Evolutionary conservation across 2,888 invertebrate species (phyloP).

Genomic region (Drosophila siamana): DNA sequence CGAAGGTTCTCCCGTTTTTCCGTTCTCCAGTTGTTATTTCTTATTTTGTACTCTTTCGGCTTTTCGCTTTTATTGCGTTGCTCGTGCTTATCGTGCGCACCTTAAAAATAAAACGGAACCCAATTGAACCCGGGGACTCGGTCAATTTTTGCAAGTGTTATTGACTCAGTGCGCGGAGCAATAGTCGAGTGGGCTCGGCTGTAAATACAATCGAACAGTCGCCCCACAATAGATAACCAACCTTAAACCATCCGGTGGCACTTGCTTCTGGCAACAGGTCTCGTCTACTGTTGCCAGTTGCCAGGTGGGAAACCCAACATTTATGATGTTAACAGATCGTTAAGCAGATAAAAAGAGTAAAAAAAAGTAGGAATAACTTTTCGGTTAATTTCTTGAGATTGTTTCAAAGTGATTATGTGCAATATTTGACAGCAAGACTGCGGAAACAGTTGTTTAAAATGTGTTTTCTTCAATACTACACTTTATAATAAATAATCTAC

Average conservation of each 20-base stretch:
- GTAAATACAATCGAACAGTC: slow-evolving; percentile 19
- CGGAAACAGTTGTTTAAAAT: too few species aligned
- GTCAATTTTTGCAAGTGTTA: slow-evolving; percentile 70
- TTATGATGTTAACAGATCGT: slow-evolving; percentile 4
- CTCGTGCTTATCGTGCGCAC: slow-evolving; percentile 58
- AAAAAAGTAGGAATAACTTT: background rate
- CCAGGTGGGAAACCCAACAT: slow-evolving; percentile 8
- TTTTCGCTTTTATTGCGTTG: slow-evolving; percentile 15
- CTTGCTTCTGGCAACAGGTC: background rate
- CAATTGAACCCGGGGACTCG: slow-evolving; percentile 63
- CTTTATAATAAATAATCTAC: too few species aligned
- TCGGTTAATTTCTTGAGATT: background rate
- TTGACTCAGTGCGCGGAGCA: slow-evolving; percentile 53
- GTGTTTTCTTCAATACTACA: too few species aligned
- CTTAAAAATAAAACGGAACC: slow-evolving; percentile 12
- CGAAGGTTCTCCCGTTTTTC: slow-evolving; percentile 13
- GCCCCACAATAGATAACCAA: slow-evolving; percentile 29
- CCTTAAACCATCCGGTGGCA: slow-evolving; percentile 12
- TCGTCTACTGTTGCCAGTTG: slow-evolving; percentile 2
- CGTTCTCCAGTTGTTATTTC: slow-evolving; percentile 20
- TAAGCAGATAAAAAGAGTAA: background rate
- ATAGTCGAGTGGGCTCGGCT: slow-evolving; percentile 73
- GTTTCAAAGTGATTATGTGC: too few species aligned
- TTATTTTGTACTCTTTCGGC: slow-evolving; percentile 1
- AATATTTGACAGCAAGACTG: too few species aligned